Base-by-base conservation (phyloP, 1,140 invertebrate species). In the Tribolium castaneum region DNA sequence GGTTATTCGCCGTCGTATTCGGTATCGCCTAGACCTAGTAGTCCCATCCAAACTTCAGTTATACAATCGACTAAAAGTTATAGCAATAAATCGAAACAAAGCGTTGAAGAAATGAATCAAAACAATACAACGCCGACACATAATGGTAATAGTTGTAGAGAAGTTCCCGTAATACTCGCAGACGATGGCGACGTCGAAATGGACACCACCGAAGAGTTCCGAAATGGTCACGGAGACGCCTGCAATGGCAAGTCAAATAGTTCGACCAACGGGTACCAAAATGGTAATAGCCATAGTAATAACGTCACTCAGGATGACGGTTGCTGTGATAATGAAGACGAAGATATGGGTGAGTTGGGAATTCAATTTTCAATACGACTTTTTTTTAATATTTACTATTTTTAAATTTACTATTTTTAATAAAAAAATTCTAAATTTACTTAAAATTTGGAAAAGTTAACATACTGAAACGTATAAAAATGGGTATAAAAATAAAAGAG, bases 11-110 rank as follows among this genome's bases (percentile, higher is more conserved):
- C 82, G 5, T 54, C 72, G 54, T 75, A 54, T 76, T 87, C 87
- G 84, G 86, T 87, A 51, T 84, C 85, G 80, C 86, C 88, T 75
- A 85, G 82, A 79, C 78, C 86, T 30, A 85, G 82, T 75, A 89
- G 86, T 81, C 87, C 89, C 14, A 89, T 90, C 86, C 92, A 93
- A 87, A 92, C 92, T 49, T 93, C 92, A 75, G 92, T 94, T 49
- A 93, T 93, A 84, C 92, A 94, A 86, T 93, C 92, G 74, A 93
- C 92, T 54, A 93, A 93, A 88, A 87, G 88, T 71, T 91, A 90
- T 85, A 88, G 87, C 52, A 90, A 89, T 84, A 85, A 88, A 71
- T 84, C 85, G 73, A 81, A 82, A 77, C 77, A 62, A 50, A 70
- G 14, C 22, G 88, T 90, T 79, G 89, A 89, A 80, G 88, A 90